These are phyloP conservation scores for Drosophila mayaguana DNA, from an alignment of 2,888 invertebrate species.

Conservation along the genomic window DNA sequence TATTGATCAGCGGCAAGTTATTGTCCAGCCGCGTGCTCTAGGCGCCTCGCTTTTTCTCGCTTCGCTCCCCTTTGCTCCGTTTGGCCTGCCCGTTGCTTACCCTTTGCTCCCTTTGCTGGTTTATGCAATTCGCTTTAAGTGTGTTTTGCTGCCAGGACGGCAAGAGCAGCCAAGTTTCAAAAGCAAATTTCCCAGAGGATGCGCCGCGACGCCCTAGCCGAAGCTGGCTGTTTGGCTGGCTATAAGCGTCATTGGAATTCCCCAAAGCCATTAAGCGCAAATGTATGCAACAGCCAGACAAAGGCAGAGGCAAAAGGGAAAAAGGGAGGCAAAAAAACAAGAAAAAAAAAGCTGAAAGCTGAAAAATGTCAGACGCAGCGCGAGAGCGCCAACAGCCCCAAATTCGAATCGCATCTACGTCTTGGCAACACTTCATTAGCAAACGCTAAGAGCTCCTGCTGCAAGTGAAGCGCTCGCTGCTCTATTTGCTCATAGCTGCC, in stretches of 20 bases:
- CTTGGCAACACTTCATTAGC: conserved; percentile 78
- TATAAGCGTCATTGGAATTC: conserved; percentile 79
- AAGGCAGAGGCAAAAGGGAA: conserved; percentile 17
- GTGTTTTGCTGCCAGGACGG: conserved; percentile 46
- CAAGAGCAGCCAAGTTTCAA: conserved; percentile 59
- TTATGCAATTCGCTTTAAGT: conserved; percentile 59
- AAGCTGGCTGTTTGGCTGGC: conserved; percentile 50
- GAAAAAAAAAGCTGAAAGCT: conserved; percentile 44
- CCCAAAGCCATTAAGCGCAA: conserved; percentile 79
- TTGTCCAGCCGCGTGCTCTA: conserved; percentile 51
- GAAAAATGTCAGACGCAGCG: conserved; percentile 71
- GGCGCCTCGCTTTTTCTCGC: neutral
- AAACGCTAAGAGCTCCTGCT: conserved; percentile 55
- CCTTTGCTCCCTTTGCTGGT: neutral
- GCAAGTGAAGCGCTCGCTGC: conserved; percentile 11
- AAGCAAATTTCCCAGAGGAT: conserved; percentile 78
- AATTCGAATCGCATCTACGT: conserved; percentile 38
- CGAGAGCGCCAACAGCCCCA: conserved; percentile 32
- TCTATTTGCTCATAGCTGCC: conserved; percentile 4
- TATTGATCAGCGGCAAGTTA: conserved; percentile 63
- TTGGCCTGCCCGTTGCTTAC: no score
- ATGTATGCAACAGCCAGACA: conserved; percentile 74
- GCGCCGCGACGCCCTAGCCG: conserved; percentile 35
- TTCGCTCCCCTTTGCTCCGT: no score
- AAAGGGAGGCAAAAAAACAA: conserved; percentile 22